These are phyloP conservation scores for Elgaria multicarinata DNA, from an alignment of 2,113 vertebrate genomes.

Conservation along the genomic window DNA sequence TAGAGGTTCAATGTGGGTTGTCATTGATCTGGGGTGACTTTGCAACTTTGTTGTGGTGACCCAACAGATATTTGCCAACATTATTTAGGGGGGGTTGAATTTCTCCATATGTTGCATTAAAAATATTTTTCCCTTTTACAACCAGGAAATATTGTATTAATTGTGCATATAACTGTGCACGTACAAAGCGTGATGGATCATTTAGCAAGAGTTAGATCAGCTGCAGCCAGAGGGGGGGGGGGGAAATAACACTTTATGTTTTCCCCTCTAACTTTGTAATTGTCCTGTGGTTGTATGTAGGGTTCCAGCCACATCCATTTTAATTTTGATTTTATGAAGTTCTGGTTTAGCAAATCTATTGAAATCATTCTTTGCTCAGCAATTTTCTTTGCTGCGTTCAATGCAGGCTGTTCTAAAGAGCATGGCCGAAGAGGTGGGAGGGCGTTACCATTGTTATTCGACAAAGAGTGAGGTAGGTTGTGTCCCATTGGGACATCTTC, in stretches of 20 bases:
- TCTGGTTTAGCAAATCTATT: neutral
- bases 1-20: too few relatives aligned
- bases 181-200: too few relatives aligned
- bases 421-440: conserved; percentile 71
- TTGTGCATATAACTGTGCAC: too few relatives aligned
- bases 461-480: conserved; percentile 73
- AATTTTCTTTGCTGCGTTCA: neutral
- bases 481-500: neutral
- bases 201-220: too few relatives aligned
- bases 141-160: too few relatives aligned
- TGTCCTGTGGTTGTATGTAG: neutral
- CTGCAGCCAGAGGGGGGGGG: too few relatives aligned
- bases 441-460: conserved; percentile 80
- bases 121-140: neutral
- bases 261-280: accelerated
- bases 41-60: too few relatives aligned
- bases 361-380: neutral
- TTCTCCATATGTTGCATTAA: neutral
- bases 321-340: neutral
- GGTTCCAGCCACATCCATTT: neutral
- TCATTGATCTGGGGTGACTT: too few relatives aligned
- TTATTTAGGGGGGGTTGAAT: too few relatives aligned
- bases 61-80: too few relatives aligned
- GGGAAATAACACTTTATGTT: too few relatives aligned
- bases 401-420: conserved; percentile 73